Evolutionary conservation across 2,797 vertebrate genomes (phyloP).

Genomic region (Brachyalestes nurse): DNA sequence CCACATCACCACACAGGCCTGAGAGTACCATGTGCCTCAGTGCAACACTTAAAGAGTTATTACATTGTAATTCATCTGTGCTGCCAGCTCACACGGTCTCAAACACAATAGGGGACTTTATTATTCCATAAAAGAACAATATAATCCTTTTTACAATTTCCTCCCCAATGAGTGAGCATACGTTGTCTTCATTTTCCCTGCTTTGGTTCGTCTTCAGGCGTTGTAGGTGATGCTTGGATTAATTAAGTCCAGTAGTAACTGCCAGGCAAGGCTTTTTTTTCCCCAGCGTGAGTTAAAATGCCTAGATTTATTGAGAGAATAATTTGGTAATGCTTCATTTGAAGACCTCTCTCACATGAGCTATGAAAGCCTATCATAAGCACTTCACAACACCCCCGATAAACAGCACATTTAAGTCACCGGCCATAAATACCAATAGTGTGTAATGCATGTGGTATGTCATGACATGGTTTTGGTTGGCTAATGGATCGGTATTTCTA

Average conservation of each 20-base stretch:
- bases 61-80: constrained; percentile 54
- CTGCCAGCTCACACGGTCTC: constrained; percentile 52
- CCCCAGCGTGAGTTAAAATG: constrained; percentile 33
- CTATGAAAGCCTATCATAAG: constrained; percentile 38
- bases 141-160: constrained; percentile 68
- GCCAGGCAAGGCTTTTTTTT: constrained; percentile 29
- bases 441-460: constrained; percentile 37
- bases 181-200: constrained; percentile 42
- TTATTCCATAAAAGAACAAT: constrained; percentile 66
- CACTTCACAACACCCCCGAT: constrained; percentile 33
- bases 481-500: constrained; percentile 28
- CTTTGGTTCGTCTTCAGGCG: constrained; percentile 31
- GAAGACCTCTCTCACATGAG: constrained; percentile 39
- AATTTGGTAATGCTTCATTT: constrained; percentile 55
- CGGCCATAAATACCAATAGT: constrained; percentile 25
- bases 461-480: constrained; percentile 39
- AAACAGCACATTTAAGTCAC: constrained; percentile 48
- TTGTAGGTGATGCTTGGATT: constrained; percentile 23
- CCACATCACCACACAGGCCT: constrained; percentile 56
- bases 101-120: constrained; percentile 53
- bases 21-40: constrained; percentile 51
- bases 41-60: constrained; percentile 51
- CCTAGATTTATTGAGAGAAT: constrained; percentile 46
- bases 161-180: constrained; percentile 60
- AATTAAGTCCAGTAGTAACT: constrained; percentile 35